Evolutionary conservation across 53 echinoderm and acorn worm genomes (phyloP), one percentile per base, ranked within the genome.

Genomic region (Crossaster papposus): DNA sequence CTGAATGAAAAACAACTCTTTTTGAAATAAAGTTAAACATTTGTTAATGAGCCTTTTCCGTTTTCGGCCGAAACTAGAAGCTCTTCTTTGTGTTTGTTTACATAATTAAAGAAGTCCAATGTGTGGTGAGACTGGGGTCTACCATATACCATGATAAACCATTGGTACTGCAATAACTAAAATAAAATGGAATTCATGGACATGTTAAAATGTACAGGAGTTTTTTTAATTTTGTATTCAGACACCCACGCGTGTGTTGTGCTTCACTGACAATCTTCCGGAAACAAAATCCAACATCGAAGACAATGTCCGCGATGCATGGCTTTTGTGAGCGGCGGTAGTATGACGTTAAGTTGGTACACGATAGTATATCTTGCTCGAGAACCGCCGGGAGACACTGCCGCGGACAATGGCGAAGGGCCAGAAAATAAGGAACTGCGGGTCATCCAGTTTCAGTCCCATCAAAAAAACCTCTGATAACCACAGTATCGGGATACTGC

Each of bases 201-300:
- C 38, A 65, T 70, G 83, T 65, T 24, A 37, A 8, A 22, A 78
- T 10, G 15, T 51, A 83, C 37, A 70, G 38, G 64, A 35, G 64
- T 2, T 24, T 22, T 23, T 20, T 63, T n/a, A 34, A 62, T 5
- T 7, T 9, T 7, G 9, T 7, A 44, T 44, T 44, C 22, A 58
- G 23, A 83, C 83, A 32, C 83, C 83, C 68, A 83, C 83, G n/a
- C n/a, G 51, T 70, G 18, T 36, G 7, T 54, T 83, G 68, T 51
- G 83, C 30, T 36, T 8, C 36, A 51, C n/a, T n/a, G 9, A 44
- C 68, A 83, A 80, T 58, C 15, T 83, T 13, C 70, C 70, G 70
- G 54, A 22, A 28, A 65, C 31, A 23, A 34, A n/a, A 15, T 0
- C 15, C 63, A 33, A 58, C 34, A 23, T 58, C 34, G 62, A 28